Base-by-base conservation (phyloP, 2,113 vertebrate genomes). In the Sylvilagus bachmani region DNA sequence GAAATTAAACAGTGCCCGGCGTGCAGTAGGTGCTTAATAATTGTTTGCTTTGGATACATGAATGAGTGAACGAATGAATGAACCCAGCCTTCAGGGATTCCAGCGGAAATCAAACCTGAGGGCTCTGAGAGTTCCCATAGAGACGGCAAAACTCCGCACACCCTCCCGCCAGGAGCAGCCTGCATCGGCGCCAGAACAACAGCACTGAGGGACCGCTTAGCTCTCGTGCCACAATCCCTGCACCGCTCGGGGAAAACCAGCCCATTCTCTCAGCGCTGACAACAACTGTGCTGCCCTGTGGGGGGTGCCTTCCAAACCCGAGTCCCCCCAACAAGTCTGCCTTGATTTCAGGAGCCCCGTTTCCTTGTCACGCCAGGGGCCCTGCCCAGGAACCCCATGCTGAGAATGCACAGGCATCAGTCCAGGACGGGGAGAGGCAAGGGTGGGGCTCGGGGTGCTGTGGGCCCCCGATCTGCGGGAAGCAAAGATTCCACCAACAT, bases 171-270 rank as follows among this genome's bases (percentile, higher is more conserved):
- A 96, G 95, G 74, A 71, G 89, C 69, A 67, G 94, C 86, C 74
- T 19, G 0, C 67, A 36, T 78, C 86, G 49, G 64, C 79, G 93
- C 53, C 16, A 6, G 9, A 84, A 92, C 85, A 92, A 87, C 94
- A 33, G n/a, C 83, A 89, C 89, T 96, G 95, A 96, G 94, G 95
- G 83, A 89, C 19, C 61, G 29, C 95, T 69, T 79, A 93, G 93
- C 93, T 78, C 91, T 90, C 33, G 0, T 55, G 38, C 5, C 74
- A 84, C 62, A 58, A 81, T 74, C 77, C 51, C 86, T 0, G 7
- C 12, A 38, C 93, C 90, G 77, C 85, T 5, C 80, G 90, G 77
- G 87, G 90, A 96, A 95, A 96, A 94, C 85, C 95, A 91, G 7
- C 24, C 70, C 89, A 58, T 71, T 94, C 90, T 93, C 83, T 88